Conservation (phyloP, 2,113 vertebrate species). For the Perognathus longimembris region DNA sequence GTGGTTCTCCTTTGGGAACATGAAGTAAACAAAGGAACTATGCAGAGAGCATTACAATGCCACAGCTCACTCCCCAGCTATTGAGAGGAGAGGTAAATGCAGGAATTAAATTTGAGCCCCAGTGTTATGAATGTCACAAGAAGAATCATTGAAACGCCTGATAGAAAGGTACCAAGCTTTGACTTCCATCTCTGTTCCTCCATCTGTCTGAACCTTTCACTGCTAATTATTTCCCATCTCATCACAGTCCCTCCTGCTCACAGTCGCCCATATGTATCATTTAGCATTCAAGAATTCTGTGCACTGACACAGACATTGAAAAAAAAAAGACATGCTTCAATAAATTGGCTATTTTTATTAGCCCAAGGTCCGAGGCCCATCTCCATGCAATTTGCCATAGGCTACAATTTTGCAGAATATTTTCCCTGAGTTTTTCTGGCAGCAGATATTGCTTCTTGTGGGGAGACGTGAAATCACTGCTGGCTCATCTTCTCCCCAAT, state of each 20-base stretch:
- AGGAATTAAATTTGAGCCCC: not conserved
- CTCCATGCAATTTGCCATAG: not conserved
- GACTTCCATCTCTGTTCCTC: not conserved
- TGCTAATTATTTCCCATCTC: constrained; percentile 49
- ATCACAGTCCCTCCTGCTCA: not conserved
- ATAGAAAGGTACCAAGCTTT: not conserved
- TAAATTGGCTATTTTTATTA: constrained; percentile 39
- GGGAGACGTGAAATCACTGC: constrained; percentile 47
- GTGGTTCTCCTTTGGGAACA: not conserved
- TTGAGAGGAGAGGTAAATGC: not conserved
- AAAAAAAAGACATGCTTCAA: not conserved
- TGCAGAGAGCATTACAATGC: not conserved
- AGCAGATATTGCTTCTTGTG: constrained; percentile 51
- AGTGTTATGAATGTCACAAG: not conserved
- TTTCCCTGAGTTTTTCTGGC: not conserved
- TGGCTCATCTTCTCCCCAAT: constrained; percentile 16
- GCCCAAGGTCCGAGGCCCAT: not conserved
- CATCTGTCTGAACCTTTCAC: constrained; percentile 13
- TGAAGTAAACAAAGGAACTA: constrained; percentile 53
- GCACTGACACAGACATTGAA: not conserved
- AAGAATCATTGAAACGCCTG: not conserved
- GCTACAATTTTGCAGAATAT: constrained; percentile 16
- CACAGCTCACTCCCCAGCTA: not conserved
- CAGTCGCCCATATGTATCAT: not conserved
- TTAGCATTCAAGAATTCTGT: not conserved